Evolutionary conservation across 2,888 invertebrate genomes (phyloP), one percentile per base, ranked within the genome.

Genomic region (Tipula confusa): DNA sequence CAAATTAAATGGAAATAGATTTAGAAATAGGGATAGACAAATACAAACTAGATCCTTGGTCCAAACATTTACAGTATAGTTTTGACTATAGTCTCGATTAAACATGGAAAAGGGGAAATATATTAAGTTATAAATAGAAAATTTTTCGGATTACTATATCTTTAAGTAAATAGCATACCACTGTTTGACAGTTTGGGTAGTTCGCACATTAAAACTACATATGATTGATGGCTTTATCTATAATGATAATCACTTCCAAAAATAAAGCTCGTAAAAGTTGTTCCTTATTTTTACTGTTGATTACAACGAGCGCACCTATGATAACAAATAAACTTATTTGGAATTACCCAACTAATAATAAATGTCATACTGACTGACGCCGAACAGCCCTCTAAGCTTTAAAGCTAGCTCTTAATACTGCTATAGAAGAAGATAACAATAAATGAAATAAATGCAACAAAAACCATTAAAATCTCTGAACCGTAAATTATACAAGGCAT

Each of bases 161-260:
- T 86, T 95, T 94, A n/a, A 99, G 89, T 33, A 98, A 91, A n/a
- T 84, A 94, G 94, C 87, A 98, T 90, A 5, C 96, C 96, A 86
- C 94, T 91, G 15, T 91, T 88, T n/a, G 94, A 92, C 83, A 93
- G 90, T 29, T 93, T 93, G 85, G 95, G 94, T 83, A 95, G 94
- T 2, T 93, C 91, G 83, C 97, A 96, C 85, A 96, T 92, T 86
- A 93, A 92, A 87, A 95, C 94, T 85, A 99, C 90, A 84, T n/a
- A n/a, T 96, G 94, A 84, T 94, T 94, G 4, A 97, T 91, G 0
- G 96, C 96, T 85, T 96, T 96, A 81, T 97, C 96, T 0, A 98
- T 97, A 29, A 99, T 92, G 3, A 95, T 88, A 0, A 99, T 99
- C 0, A 97, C 95, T 89, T 99, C 98, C 0, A 97, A 90, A 86